Conservation (phyloP, 2,888 invertebrate species). For the Callinectes sapidus region DNA sequence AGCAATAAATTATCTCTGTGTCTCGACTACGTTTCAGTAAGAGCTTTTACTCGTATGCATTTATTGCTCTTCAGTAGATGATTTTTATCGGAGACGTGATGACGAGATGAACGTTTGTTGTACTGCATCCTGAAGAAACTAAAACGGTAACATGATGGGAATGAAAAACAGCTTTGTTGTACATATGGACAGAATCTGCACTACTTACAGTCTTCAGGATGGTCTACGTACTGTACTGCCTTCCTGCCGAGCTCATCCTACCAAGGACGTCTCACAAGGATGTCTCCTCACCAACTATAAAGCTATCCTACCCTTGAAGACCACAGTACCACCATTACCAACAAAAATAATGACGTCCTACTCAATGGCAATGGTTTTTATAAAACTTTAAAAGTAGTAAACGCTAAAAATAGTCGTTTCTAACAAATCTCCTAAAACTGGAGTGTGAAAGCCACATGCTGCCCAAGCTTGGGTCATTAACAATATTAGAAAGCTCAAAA, state of each 20-base stretch:
- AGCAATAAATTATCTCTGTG: neutral
- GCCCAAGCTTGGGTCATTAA: constrained; percentile 62
- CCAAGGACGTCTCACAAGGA: constrained; percentile 41
- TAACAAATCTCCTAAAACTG: constrained; percentile 52
- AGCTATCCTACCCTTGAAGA: constrained; percentile 52
- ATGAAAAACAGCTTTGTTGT: neutral
- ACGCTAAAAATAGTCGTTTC: constrained; percentile 62
- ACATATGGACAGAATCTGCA: neutral
- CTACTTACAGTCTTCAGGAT: constrained; percentile 19
- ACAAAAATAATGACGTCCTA: constrained; percentile 41
- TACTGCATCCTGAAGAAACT: constrained; percentile 21
- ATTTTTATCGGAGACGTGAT: neutral
- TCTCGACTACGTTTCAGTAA: neutral
- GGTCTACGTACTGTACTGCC: neutral
- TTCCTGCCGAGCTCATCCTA: constrained; percentile 37
- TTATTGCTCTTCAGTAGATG: neutral
- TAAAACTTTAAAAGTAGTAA: constrained; percentile 57
- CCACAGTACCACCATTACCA: constrained; percentile 32
- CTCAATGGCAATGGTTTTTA: constrained; percentile 36
- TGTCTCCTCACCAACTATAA: constrained; percentile 38
- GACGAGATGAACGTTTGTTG: neutral
- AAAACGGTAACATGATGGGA: neutral
- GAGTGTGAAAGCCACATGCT: constrained; percentile 65
- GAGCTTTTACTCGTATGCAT: neutral
- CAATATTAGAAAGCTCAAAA: constrained; percentile 68